phyloP scores from a whole-genome alignment of 2,113 vertebrate species.

The Plestiodon gilberti region DNA sequence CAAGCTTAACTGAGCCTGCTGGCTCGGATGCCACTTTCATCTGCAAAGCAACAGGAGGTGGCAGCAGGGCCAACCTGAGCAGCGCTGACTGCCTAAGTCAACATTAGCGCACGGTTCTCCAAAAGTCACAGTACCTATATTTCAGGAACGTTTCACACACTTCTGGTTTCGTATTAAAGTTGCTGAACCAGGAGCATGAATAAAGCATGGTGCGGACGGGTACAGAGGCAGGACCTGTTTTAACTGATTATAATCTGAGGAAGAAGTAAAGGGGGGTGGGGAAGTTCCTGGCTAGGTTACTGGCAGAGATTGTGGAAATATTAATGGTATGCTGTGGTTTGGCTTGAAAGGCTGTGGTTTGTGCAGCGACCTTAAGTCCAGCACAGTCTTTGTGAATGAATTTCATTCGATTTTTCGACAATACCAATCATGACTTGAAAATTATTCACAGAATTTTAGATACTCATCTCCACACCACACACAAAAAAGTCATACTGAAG shows the following conservation, averaged over 20 bases:
- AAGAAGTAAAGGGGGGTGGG: background rate
- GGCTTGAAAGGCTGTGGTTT: conserved; percentile 10
- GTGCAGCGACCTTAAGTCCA: conserved; percentile 12
- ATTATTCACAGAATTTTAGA: conserved; percentile 7
- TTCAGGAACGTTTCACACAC: background rate
- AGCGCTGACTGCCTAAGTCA: background rate
- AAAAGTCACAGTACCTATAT: too few species aligned
- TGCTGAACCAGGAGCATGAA: background rate
- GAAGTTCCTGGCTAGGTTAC: background rate
- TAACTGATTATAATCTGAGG: background rate
- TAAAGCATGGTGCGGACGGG: background rate
- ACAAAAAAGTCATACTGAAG: background rate
- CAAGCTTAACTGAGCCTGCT: background rate
- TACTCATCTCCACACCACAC: background rate
- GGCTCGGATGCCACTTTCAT: background rate
- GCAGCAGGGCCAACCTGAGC: background rate
- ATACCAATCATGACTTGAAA: background rate
- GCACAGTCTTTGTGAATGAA: conserved; percentile 7
- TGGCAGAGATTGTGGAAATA: conserved; percentile 21
- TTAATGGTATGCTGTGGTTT: conserved; percentile 13
- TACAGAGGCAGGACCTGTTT: background rate
- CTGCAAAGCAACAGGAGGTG: background rate
- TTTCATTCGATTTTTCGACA: background rate
- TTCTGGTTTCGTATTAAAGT: background rate
- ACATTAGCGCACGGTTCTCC: background rate